phyloP scores from a whole-genome alignment of 2,888 invertebrate genomes.

The Sinodicranocentrus sp. region DNA sequence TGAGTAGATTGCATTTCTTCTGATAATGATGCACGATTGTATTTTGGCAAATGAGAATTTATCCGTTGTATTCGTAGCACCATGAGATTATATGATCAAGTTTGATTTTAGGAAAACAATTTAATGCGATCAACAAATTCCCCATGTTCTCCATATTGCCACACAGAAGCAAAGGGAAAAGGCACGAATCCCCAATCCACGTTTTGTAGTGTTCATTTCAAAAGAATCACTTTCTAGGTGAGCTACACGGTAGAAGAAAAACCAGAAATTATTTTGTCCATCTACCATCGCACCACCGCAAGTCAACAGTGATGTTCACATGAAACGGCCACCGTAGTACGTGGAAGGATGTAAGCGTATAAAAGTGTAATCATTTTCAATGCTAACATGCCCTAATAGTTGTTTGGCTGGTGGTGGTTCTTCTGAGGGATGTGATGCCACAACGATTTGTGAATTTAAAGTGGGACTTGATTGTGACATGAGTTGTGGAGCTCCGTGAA shows the following conservation, averaged over 20 bases:
- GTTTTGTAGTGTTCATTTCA: neutral
- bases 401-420: constrained; percentile 28
- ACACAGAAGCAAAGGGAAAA: constrained; percentile 11
- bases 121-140: constrained; percentile 2
- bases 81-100: too few relatives aligned
- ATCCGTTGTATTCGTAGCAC: too few relatives aligned
- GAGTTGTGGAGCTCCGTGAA: constrained; percentile 47
- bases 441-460: constrained; percentile 48
- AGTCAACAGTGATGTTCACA: neutral
- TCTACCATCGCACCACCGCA: neutral
- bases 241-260: neutral
- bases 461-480: constrained; percentile 32
- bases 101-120: neutral
- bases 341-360: too few relatives aligned
- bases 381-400: neutral
- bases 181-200: too few relatives aligned
- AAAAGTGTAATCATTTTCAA: too few relatives aligned
- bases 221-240: neutral
- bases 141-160: neutral
- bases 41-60: too few relatives aligned
- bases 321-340: too few relatives aligned
- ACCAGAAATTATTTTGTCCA: constrained; percentile 6
- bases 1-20: too few relatives aligned
- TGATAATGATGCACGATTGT: too few relatives aligned
- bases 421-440: neutral